phyloP scores from a whole-genome alignment of 2,888 invertebrate genomes.

The Xestia c-nigrum region DNA sequence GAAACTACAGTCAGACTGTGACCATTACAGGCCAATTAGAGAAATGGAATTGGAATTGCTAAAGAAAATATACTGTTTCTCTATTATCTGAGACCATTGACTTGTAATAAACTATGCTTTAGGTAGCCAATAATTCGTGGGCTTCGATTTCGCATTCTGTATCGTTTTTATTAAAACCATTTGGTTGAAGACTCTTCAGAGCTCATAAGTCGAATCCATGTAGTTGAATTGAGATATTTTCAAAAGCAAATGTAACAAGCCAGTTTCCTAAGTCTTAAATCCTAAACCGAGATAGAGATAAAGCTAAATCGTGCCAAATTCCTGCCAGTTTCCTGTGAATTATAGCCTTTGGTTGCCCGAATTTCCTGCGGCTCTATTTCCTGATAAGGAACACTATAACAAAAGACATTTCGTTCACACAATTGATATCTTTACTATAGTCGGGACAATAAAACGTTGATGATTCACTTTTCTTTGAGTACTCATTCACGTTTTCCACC shows the following conservation, averaged over 20 bases:
- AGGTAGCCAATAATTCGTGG: constrained; percentile 24
- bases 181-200: constrained; percentile 10
- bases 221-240: constrained; percentile 15
- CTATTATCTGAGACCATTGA: constrained; percentile 30
- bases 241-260: constrained; percentile 31
- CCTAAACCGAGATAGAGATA: constrained; percentile 34
- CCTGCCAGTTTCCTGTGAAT: constrained; percentile 41
- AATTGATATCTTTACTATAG: constrained; percentile 34
- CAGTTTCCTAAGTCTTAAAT: constrained; percentile 31
- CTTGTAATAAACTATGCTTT: constrained; percentile 49
- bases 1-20: constrained; percentile 41
- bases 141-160: constrained; percentile 13
- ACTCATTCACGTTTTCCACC: constrained; percentile 30
- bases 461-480: constrained; percentile 21
- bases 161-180: constrained; percentile 8
- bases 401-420: constrained; percentile 32
- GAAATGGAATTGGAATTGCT: constrained; percentile 65
- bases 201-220: not conserved
- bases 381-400: constrained; percentile 33
- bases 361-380: constrained; percentile 32
- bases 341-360: constrained; percentile 36
- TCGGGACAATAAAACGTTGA: constrained; percentile 29
- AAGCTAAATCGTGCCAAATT: constrained; percentile 54
- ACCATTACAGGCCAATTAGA: constrained; percentile 70
- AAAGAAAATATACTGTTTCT: constrained; percentile 46